Conservation (phyloP, 2,797 vertebrate genomes). For the Nannoperca australis region DNA sequence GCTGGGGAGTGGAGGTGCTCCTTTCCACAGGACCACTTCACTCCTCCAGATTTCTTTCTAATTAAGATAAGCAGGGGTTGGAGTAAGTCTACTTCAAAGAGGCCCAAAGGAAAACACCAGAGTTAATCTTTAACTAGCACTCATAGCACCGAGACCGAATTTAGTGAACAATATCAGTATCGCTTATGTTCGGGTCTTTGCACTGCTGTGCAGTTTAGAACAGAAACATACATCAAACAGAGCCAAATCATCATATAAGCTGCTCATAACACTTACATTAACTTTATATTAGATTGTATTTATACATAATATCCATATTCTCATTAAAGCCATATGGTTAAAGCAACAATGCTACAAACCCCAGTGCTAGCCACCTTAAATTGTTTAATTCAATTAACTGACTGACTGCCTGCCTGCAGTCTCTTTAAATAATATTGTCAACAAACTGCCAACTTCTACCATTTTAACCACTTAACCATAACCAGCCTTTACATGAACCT, state of each 20-base stretch:
- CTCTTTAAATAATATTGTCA: background rate
- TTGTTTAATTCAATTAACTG: slow-evolving; percentile 23
- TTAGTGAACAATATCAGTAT: slow-evolving; percentile 56
- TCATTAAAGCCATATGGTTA: background rate
- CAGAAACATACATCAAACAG: slow-evolving; percentile 3
- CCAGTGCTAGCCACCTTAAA: background rate
- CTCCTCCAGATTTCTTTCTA: slow-evolving; percentile 79
- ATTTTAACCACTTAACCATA: slow-evolving; percentile 22
- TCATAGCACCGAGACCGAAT: slow-evolving; percentile 63
- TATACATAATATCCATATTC: slow-evolving; percentile 22
- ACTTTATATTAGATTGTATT: slow-evolving; percentile 1
- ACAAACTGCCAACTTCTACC: slow-evolving; percentile 15
- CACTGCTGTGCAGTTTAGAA: slow-evolving; percentile 16
- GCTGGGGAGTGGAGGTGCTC: slow-evolving; percentile 62
- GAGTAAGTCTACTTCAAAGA: slow-evolving; percentile 84
- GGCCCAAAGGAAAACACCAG: slow-evolving; percentile 72
- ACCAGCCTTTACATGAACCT: slow-evolving; percentile 11
- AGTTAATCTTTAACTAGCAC: slow-evolving; percentile 82
- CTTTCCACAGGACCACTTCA: slow-evolving; percentile 73
- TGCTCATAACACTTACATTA: background rate
- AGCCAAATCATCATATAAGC: background rate
- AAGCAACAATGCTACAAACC: slow-evolving; percentile 5
- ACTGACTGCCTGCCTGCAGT: background rate
- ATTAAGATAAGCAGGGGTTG: slow-evolving; percentile 82
- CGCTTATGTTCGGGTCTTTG: slow-evolving; percentile 20